Percentiles rank a stretch among this genome's conserved stretches.
Evolutionary conservation across 1,140 invertebrate species (phyloP).

Genomic region (Euura saliciscinereae): DNA sequence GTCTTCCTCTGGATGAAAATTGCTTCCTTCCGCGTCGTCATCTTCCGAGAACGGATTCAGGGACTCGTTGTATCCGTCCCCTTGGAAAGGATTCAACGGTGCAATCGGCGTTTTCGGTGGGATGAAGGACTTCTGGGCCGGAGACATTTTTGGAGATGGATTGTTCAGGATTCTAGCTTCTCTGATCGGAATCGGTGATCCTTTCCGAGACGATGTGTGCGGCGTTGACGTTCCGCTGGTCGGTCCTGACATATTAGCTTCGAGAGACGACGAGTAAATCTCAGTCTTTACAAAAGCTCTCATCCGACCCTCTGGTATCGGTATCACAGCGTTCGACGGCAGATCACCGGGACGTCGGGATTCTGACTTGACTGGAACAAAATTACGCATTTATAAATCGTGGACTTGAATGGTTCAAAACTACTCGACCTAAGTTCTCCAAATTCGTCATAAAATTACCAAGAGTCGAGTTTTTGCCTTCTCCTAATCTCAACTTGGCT

Average conservation of each 20-base stretch:
- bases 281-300: slow-evolving; percentile 41
- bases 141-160: slow-evolving; percentile 53
- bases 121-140: slow-evolving; percentile 49
- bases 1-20: slow-evolving; percentile 51
- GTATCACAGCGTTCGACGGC: slow-evolving; percentile 19
- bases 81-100: slow-evolving; percentile 63
- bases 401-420: no score
- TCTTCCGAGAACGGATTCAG: slow-evolving; percentile 67
- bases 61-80: slow-evolving; percentile 63
- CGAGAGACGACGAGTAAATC: slow-evolving; percentile 65
- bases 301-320: slow-evolving; percentile 28
- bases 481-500: slow-evolving; percentile 63
- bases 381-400: neutral
- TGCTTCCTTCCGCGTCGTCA: slow-evolving; percentile 49
- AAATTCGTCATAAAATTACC: neutral
- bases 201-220: slow-evolving; percentile 35
- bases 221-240: slow-evolving; percentile 34
- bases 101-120: slow-evolving; percentile 54
- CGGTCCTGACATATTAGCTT: slow-evolving; percentile 61
- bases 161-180: slow-evolving; percentile 47
- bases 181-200: slow-evolving; percentile 47
- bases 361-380: slow-evolving; percentile 35
- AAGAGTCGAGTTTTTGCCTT: slow-evolving; percentile 53
- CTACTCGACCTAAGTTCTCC: no score
- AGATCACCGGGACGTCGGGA: slow-evolving; percentile 22